Conservation (phyloP, 2,797 vertebrate species). For the Vespertilio murinus region DNA sequence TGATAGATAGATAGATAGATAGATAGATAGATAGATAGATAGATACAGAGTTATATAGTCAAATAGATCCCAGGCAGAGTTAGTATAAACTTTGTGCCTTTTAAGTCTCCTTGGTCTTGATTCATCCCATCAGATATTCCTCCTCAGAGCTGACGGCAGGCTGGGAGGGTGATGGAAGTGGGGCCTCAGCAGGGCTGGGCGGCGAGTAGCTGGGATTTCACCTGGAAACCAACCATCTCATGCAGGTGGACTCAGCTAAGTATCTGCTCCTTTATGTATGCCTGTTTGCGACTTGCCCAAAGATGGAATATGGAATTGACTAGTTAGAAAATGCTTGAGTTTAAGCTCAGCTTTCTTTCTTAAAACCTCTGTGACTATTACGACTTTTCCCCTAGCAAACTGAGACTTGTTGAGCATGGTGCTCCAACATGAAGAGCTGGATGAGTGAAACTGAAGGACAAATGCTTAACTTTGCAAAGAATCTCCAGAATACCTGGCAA, state of each 20-base stretch:
- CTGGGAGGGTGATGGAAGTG: not conserved
- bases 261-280: not conserved
- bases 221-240: not conserved
- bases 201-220: not conserved
- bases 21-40: not conserved
- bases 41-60: not conserved
- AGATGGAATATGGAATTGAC: not conserved
- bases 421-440: not conserved
- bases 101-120: not conserved
- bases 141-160: not conserved
- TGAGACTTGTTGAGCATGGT: not conserved
- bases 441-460: not conserved
- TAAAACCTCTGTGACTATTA: not conserved
- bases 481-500: not conserved
- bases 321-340: not conserved
- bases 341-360: not conserved
- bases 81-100: not conserved
- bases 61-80: not conserved
- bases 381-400: not conserved
- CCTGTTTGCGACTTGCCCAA: not conserved
- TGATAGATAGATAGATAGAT: not conserved
- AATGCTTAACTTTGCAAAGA: not conserved
- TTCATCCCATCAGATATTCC: not conserved
- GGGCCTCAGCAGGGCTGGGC: rapidly evolving
- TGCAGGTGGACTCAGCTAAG: not conserved